Conservation (phyloP, 2,113 vertebrate species). For the Tyto alba region DNA sequence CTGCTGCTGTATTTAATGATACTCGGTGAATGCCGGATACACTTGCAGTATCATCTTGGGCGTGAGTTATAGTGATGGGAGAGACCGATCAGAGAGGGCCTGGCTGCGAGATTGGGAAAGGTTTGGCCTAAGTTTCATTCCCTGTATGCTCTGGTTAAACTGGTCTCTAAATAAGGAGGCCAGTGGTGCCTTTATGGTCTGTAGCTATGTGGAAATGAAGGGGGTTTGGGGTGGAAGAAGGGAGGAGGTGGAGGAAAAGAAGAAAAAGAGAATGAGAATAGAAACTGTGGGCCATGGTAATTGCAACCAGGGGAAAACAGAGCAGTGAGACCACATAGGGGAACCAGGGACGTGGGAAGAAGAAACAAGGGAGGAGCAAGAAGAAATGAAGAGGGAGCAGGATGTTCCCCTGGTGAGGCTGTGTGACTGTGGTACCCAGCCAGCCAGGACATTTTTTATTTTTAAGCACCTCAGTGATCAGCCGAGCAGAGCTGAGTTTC, state of each 20-base stretch:
- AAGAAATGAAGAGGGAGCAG: background rate
- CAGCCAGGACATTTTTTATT: background rate
- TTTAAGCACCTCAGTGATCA: background rate
- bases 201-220: background rate
- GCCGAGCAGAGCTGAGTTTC: background rate
- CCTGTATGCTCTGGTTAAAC: background rate
- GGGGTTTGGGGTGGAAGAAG: background rate
- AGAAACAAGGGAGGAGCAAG: background rate
- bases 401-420: background rate
- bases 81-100: background rate
- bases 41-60: background rate
- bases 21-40: background rate
- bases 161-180: background rate
- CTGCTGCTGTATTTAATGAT: background rate
- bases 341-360: background rate
- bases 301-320: background rate
- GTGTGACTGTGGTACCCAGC: background rate
- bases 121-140: background rate
- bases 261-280: background rate
- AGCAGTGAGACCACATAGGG: background rate
- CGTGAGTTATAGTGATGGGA: background rate
- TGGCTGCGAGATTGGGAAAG: background rate
- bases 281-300: background rate
- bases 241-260: background rate
- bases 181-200: background rate